These are phyloP conservation scores for Punctoribates punctum DNA, from an alignment of 2,888 invertebrate species.

Conservation along the genomic window DNA sequence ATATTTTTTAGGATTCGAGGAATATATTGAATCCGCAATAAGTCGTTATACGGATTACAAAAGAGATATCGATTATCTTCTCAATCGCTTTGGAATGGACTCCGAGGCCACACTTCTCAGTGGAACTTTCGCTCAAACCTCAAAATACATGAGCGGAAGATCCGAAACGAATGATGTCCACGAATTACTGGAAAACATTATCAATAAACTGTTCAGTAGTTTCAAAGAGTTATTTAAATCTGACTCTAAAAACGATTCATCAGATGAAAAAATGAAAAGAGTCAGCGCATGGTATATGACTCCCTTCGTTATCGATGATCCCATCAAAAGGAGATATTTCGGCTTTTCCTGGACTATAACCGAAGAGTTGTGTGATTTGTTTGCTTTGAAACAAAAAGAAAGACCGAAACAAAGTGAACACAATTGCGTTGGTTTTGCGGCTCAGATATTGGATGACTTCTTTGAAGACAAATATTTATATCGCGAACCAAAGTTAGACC, in stretches of 20 bases:
- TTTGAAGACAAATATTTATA: background rate
- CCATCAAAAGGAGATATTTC: background rate
- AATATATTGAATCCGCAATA: conserved; percentile 43
- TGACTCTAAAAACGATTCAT: no score
- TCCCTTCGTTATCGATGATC: conserved; percentile 36
- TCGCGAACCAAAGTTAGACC: background rate
- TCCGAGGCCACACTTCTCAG: conserved; percentile 44
- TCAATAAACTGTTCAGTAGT: conserved; percentile 36
- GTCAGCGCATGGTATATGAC: conserved; percentile 46
- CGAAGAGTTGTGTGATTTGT: conserved; percentile 47
- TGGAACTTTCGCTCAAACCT: conserved; percentile 41
- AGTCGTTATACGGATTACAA: conserved; percentile 41
- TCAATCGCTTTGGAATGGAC: conserved; percentile 39
- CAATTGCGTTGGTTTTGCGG: background rate
- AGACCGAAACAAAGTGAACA: no score
- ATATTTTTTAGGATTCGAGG: no score
- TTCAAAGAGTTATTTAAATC: conserved; percentile 36
- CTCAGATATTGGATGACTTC: background rate
- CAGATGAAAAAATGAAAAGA: conserved; percentile 27
- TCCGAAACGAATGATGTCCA: conserved; percentile 42
- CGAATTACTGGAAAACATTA: conserved; percentile 34
- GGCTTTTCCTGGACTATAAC: conserved; percentile 46
- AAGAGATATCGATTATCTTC: conserved; percentile 32
- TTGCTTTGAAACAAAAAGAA: no score
- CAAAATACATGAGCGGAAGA: conserved; percentile 39